Evolutionary conservation across 2,113 vertebrate genomes (phyloP), one percentile per base, ranked within the genome.

Genomic region (Dicentrarchus labrax): DNA sequence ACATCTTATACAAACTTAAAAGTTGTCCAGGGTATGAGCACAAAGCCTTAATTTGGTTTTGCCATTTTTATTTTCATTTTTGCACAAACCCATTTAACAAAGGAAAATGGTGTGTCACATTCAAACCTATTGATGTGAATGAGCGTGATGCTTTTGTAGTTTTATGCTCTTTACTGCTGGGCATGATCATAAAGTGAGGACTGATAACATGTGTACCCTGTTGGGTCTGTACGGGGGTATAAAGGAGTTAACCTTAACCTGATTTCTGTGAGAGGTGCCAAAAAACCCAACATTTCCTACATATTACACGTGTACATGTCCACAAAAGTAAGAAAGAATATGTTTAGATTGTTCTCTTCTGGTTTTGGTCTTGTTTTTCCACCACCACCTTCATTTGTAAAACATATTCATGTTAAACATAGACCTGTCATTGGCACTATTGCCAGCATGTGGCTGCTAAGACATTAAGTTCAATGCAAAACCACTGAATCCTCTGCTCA

Each of bases 1-100:
- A 69, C 24, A 1, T 75, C 53, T 66, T 78, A 61, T 15, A 60
- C 53, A 65, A 48, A 47, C 11, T 51, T 36, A 9, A 73, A 21
- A 73, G 47, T 24, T 48, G 4, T 4, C 24, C 10, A 30, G 8
- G 1, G 7, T 62, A 43, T 36, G 8, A 12, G 10, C 38, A 51
- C 57, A 24, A 72, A 76, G 12, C 21, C 48, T 47, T 38, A 1
- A 59, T 66, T 51, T 43, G 17, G 2, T 19, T 65, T 48, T 56
- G 7, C 50, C 5, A 13, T 53, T 60, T 53, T 53, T 24, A 9
- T 19, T 19, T 57, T 54, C 9, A 19, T 8, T 72, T 41, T 30
- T 47, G 21, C 16, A 19, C 6, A 38, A 38, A 41, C 6, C 41
- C 21, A 54, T 38, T 30, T 45, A 57, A 57, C 21, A 56, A 41